Percentiles rank a stretch among this genome's conserved stretches.
Evolutionary conservation across 2,888 invertebrate genomes (phyloP).

Genomic region (Coelinius sp.): DNA sequence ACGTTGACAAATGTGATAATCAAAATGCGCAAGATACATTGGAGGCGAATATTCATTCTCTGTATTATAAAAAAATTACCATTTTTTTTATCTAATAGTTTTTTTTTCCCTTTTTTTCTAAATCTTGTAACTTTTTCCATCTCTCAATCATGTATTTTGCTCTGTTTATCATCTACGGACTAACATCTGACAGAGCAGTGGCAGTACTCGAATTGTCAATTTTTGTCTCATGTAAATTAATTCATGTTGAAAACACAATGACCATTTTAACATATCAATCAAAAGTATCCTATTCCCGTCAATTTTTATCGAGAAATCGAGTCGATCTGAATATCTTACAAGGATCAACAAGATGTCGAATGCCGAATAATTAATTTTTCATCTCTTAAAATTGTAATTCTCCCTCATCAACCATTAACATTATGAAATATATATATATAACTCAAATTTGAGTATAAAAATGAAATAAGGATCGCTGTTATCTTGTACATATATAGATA

Average conservation of each 20-base stretch:
- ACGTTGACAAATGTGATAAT: conserved; percentile 45
- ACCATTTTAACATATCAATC: not conserved
- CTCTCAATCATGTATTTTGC: conserved; percentile 21
- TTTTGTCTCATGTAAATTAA: conserved; percentile 17
- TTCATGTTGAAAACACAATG: not conserved
- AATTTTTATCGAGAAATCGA: conserved; percentile 16
- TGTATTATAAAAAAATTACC: conserved; percentile 34
- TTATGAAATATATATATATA: not conserved
- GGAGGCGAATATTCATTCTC: conserved; percentile 31
- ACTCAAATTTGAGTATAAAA: conserved; percentile 1
- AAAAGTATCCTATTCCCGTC: conserved; percentile 12
- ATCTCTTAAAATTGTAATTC: not conserved
- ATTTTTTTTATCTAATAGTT: conserved; percentile 18
- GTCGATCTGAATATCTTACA: conserved; percentile 45
- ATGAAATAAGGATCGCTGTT: not conserved
- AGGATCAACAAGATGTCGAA: conserved; percentile 53
- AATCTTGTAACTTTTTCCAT: conserved; percentile 24
- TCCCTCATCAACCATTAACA: conserved; percentile 33
- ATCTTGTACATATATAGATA: not conserved
- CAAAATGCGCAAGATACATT: conserved; percentile 58
- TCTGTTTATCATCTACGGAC: conserved; percentile 34
- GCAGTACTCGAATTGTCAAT: conserved; percentile 42
- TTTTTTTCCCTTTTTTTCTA: conserved; percentile 25
- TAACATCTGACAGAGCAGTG: conserved; percentile 42
- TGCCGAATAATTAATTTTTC: conserved; percentile 51